Base-by-base conservation (phyloP, 2,888 invertebrate genomes). In the Platycnemis pennipes region DNA sequence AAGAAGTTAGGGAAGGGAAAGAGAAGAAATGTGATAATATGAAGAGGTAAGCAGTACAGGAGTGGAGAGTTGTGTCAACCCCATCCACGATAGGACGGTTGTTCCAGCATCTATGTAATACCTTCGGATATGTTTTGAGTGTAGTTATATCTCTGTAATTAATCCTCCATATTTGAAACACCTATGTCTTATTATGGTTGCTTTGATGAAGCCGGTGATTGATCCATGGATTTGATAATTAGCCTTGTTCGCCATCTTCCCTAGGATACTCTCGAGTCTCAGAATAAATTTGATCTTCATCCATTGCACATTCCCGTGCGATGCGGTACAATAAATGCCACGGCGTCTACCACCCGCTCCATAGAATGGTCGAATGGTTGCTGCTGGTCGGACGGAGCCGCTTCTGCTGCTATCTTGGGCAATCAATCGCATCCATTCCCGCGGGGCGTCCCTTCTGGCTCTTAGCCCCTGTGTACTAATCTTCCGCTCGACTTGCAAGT, bases 401-500 rank as follows among this genome's bases (percentile, higher is more conserved):
- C n/a, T n/a, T n/a, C n/a, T n/a, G n/a, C n/a, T n/a, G 37, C 69
- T 91, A 91, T 44, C 63, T 63, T 26, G 26, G 26, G 91, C 63
- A 44, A 91, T 91, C 91, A 91, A 91, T 91, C 91, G 91, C 44
- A 91, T 44, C 44, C 91, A 56, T 42, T 42, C 88, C 56, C 31
- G 19, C n/a, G 31, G 13, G 37, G 37, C 77, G 89, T 42, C 89
- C 53, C 46, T 87, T 44, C 63, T 2, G 26, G 8, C 91, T 91
- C 69, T 91, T 91, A 91, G 91, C 91, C 63, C 63, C 63, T 63
- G 91, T 63, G 91, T 44, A 45, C 91, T 91, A 56, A 91, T 69
- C 91, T 91, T 91, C 91, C 91, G 91, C 91, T 69, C 42, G 69
- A 69, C 91, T 91, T 91, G 91, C 63, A 26, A 69, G 91, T 63